Evolutionary conservation across 2,888 invertebrate genomes (phyloP).

Genomic region (Agrotis ipsilon): DNA sequence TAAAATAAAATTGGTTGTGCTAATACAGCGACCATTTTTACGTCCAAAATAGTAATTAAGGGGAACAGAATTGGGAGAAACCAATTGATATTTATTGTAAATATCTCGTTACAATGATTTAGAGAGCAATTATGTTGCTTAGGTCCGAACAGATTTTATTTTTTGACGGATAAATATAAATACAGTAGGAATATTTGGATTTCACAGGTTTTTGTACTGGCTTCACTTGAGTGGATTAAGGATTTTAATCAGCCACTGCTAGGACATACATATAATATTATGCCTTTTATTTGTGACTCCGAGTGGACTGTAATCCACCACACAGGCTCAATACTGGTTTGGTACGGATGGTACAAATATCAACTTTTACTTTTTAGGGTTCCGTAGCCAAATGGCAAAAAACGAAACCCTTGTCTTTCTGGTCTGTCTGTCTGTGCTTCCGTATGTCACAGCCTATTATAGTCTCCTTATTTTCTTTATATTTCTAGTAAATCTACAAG

Average conservation of each 20-base stretch:
- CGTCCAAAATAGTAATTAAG: conserved; percentile 30
- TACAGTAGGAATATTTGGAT: not conserved
- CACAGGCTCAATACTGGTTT: no score
- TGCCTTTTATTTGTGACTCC: no score
- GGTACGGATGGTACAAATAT: no score
- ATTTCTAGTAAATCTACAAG: not conserved
- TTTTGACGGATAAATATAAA: not conserved
- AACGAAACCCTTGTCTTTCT: no score
- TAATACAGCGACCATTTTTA: conserved; percentile 23
- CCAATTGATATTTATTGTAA: conserved; percentile 52
- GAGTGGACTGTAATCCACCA: no score
- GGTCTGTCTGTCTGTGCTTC: no score
- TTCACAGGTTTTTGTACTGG: not conserved
- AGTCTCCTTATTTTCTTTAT: not conserved
- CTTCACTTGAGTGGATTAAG: no score
- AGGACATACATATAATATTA: no score
- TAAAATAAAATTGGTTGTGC: not conserved
- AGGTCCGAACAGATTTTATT: not conserved
- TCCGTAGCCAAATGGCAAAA: no score
- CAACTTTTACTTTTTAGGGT: no score
- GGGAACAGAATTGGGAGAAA: conserved; percentile 4
- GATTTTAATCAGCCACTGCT: no score
- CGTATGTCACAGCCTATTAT: no score
- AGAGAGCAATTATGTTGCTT: conserved; percentile 43
- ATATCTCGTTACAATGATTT: conserved; percentile 61